These are phyloP conservation scores for Papilio elwesi DNA, from an alignment of 2,888 invertebrate species.

Conservation along the genomic window DNA sequence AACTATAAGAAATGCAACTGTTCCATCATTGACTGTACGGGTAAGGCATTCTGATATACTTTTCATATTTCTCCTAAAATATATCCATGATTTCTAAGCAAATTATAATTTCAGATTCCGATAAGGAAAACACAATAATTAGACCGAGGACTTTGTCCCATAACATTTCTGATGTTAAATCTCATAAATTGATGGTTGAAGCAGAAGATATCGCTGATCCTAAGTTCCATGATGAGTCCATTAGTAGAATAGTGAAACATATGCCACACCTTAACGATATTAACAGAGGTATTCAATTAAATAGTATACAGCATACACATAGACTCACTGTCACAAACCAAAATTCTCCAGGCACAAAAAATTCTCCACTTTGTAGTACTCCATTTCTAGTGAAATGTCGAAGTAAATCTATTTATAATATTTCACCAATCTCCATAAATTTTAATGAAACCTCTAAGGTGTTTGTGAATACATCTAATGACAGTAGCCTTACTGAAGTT, in stretches of 20 bases:
- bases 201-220: conserved; percentile 51
- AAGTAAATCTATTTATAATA: conserved; percentile 71
- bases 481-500: conserved; percentile 1
- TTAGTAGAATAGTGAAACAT: conserved; percentile 65
- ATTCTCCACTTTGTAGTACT: conserved; percentile 72
- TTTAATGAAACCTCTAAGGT: conserved; percentile 51
- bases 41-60: conserved; percentile 49
- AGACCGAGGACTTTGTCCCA: conserved; percentile 44
- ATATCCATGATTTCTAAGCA: not conserved
- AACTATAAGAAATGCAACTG: conserved; percentile 57
- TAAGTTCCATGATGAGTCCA: conserved; percentile 62
- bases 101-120: conserved; percentile 61
- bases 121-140: conserved; percentile 65
- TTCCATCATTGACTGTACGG: conserved; percentile 56
- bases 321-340: conserved; percentile 45
- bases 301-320: conserved; percentile 45
- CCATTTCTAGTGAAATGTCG: conserved; percentile 72
- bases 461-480: not conserved
- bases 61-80: not conserved
- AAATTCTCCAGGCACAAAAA: conserved; percentile 53
- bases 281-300: conserved; percentile 47
- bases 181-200: conserved; percentile 67
- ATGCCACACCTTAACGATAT: conserved; percentile 58
- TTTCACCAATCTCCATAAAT: conserved; percentile 67
- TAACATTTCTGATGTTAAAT: conserved; percentile 63